Evolutionary conservation across 2,888 invertebrate genomes (phyloP).

Genomic region (Linyphia triangularis): DNA sequence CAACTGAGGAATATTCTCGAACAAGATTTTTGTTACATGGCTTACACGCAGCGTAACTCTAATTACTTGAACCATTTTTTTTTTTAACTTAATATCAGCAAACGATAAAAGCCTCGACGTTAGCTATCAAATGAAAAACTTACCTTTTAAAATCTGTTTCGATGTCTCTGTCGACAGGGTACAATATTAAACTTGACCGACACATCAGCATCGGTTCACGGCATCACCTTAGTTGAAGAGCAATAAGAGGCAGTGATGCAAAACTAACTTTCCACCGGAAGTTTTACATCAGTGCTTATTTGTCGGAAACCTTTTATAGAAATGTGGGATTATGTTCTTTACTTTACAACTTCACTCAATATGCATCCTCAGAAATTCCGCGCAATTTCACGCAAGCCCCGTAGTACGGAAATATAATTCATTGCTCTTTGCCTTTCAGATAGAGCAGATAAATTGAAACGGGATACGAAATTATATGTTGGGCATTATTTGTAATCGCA

Average conservation of each 20-base stretch:
- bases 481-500: background rate
- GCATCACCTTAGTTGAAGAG: background rate
- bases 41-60: too few species aligned
- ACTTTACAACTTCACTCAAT: background rate
- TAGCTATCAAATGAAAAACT: too few species aligned
- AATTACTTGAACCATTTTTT: too few species aligned
- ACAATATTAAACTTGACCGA: background rate
- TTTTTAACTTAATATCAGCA: too few species aligned
- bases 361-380: background rate
- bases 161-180: background rate
- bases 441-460: background rate
- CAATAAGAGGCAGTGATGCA: background rate
- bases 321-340: conserved; percentile 1
- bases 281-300: conserved; percentile 18
- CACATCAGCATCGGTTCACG: background rate
- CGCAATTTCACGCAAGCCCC: background rate
- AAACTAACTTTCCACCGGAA: conserved; percentile 14
- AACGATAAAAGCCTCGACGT: too few species aligned
- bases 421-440: background rate
- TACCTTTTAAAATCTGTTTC: background rate
- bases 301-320: conserved; percentile 39
- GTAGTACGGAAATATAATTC: background rate
- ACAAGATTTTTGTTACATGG: too few species aligned
- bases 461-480: background rate
- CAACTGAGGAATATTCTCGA: too few species aligned